Base-by-base conservation (phyloP, 1,140 invertebrate genomes). In the Gonioctena quinquepunctata region DNA sequence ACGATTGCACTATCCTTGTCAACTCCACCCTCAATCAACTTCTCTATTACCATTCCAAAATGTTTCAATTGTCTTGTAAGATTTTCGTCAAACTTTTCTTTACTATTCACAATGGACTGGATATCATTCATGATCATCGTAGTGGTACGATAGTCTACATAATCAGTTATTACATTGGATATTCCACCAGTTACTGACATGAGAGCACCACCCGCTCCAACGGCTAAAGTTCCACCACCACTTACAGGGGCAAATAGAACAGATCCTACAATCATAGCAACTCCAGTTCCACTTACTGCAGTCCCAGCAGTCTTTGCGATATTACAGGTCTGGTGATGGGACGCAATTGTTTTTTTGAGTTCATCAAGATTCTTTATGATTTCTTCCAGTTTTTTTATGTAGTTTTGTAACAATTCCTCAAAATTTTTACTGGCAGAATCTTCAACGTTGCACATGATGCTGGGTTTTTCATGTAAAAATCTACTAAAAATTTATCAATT, bases 161-260 rank as follows among this genome's bases (percentile, higher is more conserved):
- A 74, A 42, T 74, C 72, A 3, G 69, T 71, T 42, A 74, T 16
- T 2, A 61, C 69, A 28, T 74, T 70, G 21, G 72, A 67, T 28
- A 74, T 21, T 42, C 72, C 69, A n/a, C 72, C 72, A 25, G 72
- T 74, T 18, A 74, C 66, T 11, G 72, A 74, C 72, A 74, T 74
- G 6, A 74, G 62, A 8, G 72, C 72, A 4, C 72, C 72, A 54
- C 71, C 69, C 52, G 72, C 66, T 61, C 72, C 72, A 13, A 74
- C 16, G n/a, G 67, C 21, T 26, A 74, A 49, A n/a, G 69, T 67
- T 60, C 33, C 68, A 25, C 72, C 72, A 18, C 22, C 66, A 33
- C 68, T 74, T 2, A 74, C 19, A 27, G 72, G 69, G n/a, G 69
- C 69, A 65, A 33, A 68, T 18, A 59, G 54, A 4, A 74, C 23